phyloP scores from a whole-genome alignment of 2,113 vertebrate species.

The Dicrurus megarhynchus region DNA sequence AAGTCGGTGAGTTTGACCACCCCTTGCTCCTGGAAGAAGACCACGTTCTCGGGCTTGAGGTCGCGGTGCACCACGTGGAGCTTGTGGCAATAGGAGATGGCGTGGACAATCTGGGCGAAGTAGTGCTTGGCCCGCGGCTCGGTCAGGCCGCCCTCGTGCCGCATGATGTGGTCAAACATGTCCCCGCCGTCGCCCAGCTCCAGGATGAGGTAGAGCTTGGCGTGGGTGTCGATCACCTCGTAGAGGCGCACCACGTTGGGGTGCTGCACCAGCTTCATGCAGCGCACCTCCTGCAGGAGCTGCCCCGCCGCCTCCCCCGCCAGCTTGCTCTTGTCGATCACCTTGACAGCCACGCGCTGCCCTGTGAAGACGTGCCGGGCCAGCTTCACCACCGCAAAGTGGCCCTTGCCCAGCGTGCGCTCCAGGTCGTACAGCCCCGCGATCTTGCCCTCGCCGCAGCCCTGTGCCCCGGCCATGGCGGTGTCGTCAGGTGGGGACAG shows the following conservation, averaged over 20 bases:
- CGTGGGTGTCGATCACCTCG: conserved; percentile 87
- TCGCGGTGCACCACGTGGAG: conserved; percentile 88
- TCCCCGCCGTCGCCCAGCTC: conserved; percentile 88
- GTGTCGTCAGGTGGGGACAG: background rate
- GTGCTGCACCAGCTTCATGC: conserved; percentile 89
- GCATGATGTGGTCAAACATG: conserved; percentile 89
- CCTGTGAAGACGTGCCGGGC: conserved; percentile 84
- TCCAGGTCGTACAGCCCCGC: conserved; percentile 86
- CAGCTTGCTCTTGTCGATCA: conserved; percentile 89
- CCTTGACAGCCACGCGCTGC: conserved; percentile 86
- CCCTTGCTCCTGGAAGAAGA: conserved; percentile 86
- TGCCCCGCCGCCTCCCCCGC: conserved; percentile 78
- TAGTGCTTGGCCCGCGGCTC: conserved; percentile 82
- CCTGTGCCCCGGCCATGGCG: conserved; percentile 60
- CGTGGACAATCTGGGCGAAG: conserved; percentile 85
- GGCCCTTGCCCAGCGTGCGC: conserved; percentile 85
- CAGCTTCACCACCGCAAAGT: conserved; percentile 86
- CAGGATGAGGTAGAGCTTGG: conserved; percentile 89
- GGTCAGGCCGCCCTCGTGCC: conserved; percentile 80
- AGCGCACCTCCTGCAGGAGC: conserved; percentile 87
- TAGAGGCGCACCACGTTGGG: conserved; percentile 89
- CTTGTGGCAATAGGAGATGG: conserved; percentile 87
- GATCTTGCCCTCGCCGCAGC: conserved; percentile 74
- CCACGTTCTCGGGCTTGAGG: conserved; percentile 90
- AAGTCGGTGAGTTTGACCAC: conserved; percentile 89